Percentiles rank a stretch among this genome's conserved stretches.
phyloP scores from a whole-genome alignment of 2,888 invertebrate genomes.

The Pheosia gnoma region DNA sequence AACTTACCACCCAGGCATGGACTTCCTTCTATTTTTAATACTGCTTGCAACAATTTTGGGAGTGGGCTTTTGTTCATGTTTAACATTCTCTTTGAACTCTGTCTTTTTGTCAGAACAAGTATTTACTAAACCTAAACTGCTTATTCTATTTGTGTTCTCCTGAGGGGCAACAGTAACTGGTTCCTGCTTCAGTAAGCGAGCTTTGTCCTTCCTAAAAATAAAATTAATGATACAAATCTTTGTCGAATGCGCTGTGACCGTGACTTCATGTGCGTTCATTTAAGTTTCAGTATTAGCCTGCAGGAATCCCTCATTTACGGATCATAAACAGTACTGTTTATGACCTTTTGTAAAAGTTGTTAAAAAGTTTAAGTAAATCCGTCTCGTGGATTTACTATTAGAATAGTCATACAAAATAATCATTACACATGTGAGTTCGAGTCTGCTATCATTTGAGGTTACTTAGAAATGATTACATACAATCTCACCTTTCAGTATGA shows the following conservation, averaged over 20 bases:
- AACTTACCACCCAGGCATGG: conserved; percentile 59
- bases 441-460: too few relatives aligned
- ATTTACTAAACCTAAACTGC: conserved; percentile 7
- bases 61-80: conserved; percentile 18
- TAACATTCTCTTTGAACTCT: conserved; percentile 17
- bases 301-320: too few relatives aligned
- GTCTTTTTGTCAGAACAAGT: conserved; percentile 10
- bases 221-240: not conserved
- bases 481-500: conserved; percentile 28
- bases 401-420: too few relatives aligned
- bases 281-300: not conserved
- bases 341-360: too few relatives aligned
- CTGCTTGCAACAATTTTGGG: conserved; percentile 20
- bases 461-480: not conserved
- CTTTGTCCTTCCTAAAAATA: conserved; percentile 16
- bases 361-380: too few relatives aligned
- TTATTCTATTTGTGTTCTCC: conserved; percentile 10
- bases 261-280: not conserved
- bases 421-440: too few relatives aligned
- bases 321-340: too few relatives aligned
- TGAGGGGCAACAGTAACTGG: not conserved
- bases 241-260: too few relatives aligned
- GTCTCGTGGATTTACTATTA: too few relatives aligned
- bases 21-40: conserved; percentile 60
- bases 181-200: conserved; percentile 5